phyloP scores from a whole-genome alignment of 2,113 vertebrate species.

The Eulacestoma nigropectus region DNA sequence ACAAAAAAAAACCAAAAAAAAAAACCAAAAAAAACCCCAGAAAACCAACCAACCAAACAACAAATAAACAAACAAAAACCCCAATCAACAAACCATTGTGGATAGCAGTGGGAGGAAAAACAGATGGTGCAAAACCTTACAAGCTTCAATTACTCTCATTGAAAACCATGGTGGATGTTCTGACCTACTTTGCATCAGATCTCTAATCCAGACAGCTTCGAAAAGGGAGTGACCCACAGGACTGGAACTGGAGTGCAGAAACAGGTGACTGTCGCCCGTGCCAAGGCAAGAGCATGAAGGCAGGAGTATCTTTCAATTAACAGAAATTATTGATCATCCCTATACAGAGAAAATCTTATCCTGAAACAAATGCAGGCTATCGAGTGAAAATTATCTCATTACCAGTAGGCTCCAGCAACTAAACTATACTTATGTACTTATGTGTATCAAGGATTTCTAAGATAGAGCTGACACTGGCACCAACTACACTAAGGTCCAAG shows the following conservation, averaged over 20 bases:
- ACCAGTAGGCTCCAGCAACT: not conserved
- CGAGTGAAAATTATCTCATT: not conserved
- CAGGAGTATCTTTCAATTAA: not conserved
- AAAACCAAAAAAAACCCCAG: no score
- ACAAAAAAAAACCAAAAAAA: not conserved
- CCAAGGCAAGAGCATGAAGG: not conserved
- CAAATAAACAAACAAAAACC: not conserved
- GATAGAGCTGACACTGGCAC: not conserved
- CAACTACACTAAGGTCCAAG: not conserved
- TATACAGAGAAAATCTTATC: not conserved
- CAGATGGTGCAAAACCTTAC: not conserved
- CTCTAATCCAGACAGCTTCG: not conserved
- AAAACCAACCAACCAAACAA: not conserved
- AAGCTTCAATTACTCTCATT: not conserved
- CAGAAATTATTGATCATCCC: not conserved
- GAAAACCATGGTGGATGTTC: not conserved
- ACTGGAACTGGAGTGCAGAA: not conserved
- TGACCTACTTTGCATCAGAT: not conserved
- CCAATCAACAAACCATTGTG: not conserved
- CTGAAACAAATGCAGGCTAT: not conserved
- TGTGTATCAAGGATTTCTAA: not conserved
- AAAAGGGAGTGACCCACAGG: not conserved
- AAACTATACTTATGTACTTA: not conserved
- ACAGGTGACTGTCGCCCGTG: not conserved
- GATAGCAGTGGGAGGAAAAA: not conserved